phyloP scores from a whole-genome alignment of 2,113 vertebrate species.

The Clupea harengus region DNA sequence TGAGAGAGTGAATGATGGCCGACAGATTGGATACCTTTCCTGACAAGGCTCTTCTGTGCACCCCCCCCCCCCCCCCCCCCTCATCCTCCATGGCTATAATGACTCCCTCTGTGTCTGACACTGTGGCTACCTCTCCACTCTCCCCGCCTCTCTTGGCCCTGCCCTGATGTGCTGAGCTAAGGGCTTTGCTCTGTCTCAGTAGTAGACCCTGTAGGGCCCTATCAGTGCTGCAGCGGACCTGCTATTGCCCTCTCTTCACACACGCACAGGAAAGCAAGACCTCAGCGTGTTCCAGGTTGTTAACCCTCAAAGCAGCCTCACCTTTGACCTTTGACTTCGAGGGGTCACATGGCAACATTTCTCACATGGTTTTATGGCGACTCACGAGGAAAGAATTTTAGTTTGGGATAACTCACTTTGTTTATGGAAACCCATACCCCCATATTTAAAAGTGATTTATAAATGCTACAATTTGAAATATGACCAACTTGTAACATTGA shows the following conservation, averaged over 20 bases:
- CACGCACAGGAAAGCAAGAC: background rate
- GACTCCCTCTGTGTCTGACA: slow-evolving; percentile 27
- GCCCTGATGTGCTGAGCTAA: background rate
- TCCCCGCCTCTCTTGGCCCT: background rate
- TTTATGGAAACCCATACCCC: too few species aligned
- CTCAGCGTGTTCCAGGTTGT: background rate
- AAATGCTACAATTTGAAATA: too few species aligned
- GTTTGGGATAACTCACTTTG: too few species aligned
- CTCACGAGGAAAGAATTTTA: too few species aligned
- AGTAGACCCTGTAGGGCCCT: background rate
- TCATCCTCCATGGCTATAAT: slow-evolving; percentile 42
- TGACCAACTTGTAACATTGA: too few species aligned
- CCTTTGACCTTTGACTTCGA: too few species aligned
- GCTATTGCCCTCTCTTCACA: background rate
- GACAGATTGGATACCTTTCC: background rate
- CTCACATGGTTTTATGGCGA: too few species aligned
- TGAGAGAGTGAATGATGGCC: background rate
- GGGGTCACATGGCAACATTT: too few species aligned
- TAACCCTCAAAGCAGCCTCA: background rate
- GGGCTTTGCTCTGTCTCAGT: background rate
- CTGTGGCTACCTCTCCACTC: slow-evolving; percentile 8
- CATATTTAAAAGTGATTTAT: too few species aligned
- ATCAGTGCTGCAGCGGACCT: background rate
- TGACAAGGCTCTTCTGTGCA: slow-evolving; percentile 39
- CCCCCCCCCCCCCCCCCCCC: background rate